These are phyloP conservation scores for Gastrophysa polygoni DNA, from an alignment of 2,888 invertebrate species.

Conservation along the genomic window DNA sequence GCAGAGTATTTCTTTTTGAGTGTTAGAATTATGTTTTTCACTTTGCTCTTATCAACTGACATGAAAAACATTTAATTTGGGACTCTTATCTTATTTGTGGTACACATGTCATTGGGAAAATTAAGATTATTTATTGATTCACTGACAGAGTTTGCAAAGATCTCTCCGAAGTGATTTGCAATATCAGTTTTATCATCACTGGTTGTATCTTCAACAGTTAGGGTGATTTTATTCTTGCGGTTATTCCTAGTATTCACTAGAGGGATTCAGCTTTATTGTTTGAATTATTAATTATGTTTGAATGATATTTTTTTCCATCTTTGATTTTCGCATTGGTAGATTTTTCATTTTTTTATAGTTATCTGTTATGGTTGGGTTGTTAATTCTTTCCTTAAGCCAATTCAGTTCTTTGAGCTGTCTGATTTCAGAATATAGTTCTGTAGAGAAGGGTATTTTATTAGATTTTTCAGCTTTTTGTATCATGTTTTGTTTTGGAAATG, in stretches of 20 bases:
- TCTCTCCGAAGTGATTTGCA: slow-evolving; percentile 3
- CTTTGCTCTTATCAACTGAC: not conserved
- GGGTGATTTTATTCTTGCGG: not conserved
- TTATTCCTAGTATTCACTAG: slow-evolving; percentile 1
- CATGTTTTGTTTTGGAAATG: too few relatives aligned
- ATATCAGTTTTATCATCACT: not conserved
- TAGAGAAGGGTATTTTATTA: slow-evolving; percentile 2
- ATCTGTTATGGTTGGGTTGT: not conserved
- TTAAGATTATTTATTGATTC: not conserved
- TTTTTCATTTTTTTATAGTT: slow-evolving; percentile 7
- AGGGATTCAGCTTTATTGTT: slow-evolving; percentile 8
- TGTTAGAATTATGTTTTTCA: slow-evolving; percentile 1
- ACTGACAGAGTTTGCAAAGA: slow-evolving; percentile 1
- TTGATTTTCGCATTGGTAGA: not conserved
- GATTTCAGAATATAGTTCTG: not conserved
- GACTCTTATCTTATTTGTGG: not conserved
- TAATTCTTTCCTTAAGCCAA: slow-evolving; percentile 1
- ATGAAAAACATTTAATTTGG: slow-evolving; percentile 8
- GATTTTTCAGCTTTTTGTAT: too few relatives aligned
- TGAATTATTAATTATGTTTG: slow-evolving; percentile 4
- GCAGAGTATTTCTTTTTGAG: not conserved
- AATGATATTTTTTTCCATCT: slow-evolving; percentile 8
- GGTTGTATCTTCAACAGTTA: not conserved
- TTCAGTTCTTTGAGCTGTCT: slow-evolving; percentile 6
- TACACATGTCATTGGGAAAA: slow-evolving; percentile 2